Conservation (phyloP, 2,113 vertebrate species). For the Epinephelus fuscoguttatus region DNA sequence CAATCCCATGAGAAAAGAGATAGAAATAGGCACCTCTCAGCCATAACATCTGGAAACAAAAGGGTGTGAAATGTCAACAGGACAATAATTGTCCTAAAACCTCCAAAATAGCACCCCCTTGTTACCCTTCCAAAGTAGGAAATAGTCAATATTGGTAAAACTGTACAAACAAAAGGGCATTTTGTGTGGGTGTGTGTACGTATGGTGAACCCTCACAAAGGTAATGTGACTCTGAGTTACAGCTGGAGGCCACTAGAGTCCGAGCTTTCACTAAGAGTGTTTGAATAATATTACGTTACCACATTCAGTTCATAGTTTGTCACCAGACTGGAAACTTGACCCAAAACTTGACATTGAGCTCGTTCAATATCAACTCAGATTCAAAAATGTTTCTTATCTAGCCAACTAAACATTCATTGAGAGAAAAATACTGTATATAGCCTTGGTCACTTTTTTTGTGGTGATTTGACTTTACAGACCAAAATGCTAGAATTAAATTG, state of each 20-base stretch:
- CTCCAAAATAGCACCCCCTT: constrained; percentile 46
- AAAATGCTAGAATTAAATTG: neutral
- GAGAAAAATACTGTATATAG: neutral
- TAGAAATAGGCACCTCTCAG: constrained; percentile 44
- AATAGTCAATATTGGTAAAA: constrained; percentile 67
- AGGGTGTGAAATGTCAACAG: constrained; percentile 58
- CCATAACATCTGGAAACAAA: constrained; percentile 66
- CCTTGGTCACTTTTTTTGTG: neutral
- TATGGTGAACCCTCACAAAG: constrained; percentile 33
- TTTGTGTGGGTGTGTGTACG: constrained; percentile 17
- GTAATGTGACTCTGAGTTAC: constrained; percentile 68
- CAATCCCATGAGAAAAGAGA: constrained; percentile 55
- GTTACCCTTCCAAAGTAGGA: constrained; percentile 38
- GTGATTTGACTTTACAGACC: neutral
- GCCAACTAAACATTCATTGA: neutral
- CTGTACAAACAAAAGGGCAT: constrained; percentile 57
- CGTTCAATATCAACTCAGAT: neutral
- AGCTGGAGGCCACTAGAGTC: constrained; percentile 64
- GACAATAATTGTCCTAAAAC: constrained; percentile 23
- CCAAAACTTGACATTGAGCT: constrained; percentile 28
- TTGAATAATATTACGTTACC: constrained; percentile 67
- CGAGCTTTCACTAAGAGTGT: constrained; percentile 55
- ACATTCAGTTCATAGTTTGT: constrained; percentile 35
- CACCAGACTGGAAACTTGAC: constrained; percentile 57
- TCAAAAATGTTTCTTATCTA: constrained; percentile 9